phyloP scores from a whole-genome alignment of 2,888 invertebrate genomes.

The Luperina testacea region DNA sequence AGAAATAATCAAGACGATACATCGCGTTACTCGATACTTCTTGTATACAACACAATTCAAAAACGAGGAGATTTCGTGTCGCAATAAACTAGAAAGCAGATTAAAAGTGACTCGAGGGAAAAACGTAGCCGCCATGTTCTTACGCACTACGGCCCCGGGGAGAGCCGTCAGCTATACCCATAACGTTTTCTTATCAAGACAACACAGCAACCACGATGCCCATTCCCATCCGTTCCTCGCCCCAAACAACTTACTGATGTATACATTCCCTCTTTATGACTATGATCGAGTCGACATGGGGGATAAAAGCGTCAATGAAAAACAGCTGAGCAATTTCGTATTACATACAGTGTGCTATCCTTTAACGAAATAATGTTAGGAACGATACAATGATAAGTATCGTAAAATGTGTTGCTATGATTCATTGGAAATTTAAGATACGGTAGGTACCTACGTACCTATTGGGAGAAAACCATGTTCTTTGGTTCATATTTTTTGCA shows the following conservation, averaged over 20 bases:
- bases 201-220: constrained; percentile 75
- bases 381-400: constrained; percentile 28
- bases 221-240: constrained; percentile 52
- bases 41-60: constrained; percentile 31
- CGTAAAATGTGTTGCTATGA: constrained; percentile 23
- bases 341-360: constrained; percentile 17
- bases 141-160: constrained; percentile 78
- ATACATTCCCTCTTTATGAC: constrained; percentile 58
- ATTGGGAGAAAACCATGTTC: background rate
- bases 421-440: constrained; percentile 20
- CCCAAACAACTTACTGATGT: constrained; percentile 52
- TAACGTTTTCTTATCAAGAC: constrained; percentile 85
- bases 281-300: constrained; percentile 24
- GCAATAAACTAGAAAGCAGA: constrained; percentile 78
- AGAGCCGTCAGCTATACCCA: constrained; percentile 79
- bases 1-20: constrained; percentile 41
- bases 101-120: constrained; percentile 77
- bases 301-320: constrained; percentile 53
- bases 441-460: background rate
- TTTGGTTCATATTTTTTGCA: constrained; percentile 6
- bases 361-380: constrained; percentile 17
- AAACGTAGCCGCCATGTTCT: constrained; percentile 75
- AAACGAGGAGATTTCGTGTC: constrained; percentile 39
- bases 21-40: constrained; percentile 38
- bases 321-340: constrained; percentile 29